phyloP scores from a whole-genome alignment of 2,113 vertebrate species.

The Leucosticte australis region DNA sequence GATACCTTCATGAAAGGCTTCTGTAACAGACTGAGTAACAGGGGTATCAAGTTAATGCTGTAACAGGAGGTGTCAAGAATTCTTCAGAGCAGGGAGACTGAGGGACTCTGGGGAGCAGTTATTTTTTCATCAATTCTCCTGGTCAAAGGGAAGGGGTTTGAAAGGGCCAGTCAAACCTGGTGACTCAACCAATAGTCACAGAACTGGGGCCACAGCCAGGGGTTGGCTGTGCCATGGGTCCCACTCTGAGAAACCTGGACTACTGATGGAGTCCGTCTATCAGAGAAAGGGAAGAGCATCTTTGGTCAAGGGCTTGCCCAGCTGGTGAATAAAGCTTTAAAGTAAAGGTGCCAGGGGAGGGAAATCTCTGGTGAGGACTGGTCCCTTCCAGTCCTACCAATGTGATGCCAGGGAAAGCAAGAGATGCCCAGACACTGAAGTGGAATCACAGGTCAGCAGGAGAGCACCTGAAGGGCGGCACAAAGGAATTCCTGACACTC shows the following conservation, averaged over 20 bases:
- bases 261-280: not conserved
- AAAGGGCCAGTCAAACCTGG: not conserved
- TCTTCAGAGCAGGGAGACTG: not conserved
- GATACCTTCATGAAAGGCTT: not conserved
- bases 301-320: not conserved
- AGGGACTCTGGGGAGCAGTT: not conserved
- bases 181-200: not conserved
- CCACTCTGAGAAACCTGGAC: not conserved
- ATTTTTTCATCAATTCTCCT: not conserved
- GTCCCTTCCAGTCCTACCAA: not conserved
- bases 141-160: not conserved
- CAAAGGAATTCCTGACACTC: not conserved
- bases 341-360: not conserved
- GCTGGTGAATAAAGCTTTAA: not conserved
- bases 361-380: not conserved
- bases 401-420: not conserved
- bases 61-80: not conserved
- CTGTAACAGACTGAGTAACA: not conserved
- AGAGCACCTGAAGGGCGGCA: not conserved
- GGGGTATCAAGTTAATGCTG: not conserved
- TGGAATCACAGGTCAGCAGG: not conserved
- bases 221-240: rapidly evolving
- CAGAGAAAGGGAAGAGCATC: not conserved
- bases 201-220: not conserved
- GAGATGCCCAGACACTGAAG: not conserved